phyloP scores from a whole-genome alignment of 2,797 vertebrate genomes.

The Chelonia mydas region DNA sequence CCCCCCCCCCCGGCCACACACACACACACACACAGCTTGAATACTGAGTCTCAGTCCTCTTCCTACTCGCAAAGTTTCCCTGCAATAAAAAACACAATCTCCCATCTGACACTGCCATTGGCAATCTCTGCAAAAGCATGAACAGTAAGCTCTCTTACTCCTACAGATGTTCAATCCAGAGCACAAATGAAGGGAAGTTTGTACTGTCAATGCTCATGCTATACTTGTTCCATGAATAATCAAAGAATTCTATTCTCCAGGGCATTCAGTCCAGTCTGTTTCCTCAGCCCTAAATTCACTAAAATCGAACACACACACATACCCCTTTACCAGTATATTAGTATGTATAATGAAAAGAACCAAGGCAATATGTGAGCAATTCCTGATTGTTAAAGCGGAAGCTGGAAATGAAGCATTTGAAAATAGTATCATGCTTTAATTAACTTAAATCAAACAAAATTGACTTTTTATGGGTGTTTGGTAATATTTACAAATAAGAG shows the following conservation, averaged over 20 bases:
- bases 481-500: conserved; percentile 46
- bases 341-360: background rate
- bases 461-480: conserved; percentile 24
- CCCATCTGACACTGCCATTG: background rate
- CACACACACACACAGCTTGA: background rate
- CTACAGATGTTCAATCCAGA: background rate
- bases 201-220: background rate
- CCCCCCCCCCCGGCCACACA: no score
- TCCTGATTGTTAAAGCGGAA: rapidly evolving
- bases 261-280: background rate
- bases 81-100: background rate
- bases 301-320: background rate
- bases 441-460: conserved; percentile 38
- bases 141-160: background rate
- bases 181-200: background rate
- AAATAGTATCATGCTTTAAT: conserved; percentile 45
- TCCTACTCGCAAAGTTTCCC: background rate
- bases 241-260: background rate
- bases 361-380: background rate
- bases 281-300: background rate
- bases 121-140: background rate
- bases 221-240: background rate
- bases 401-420: rapidly evolving
- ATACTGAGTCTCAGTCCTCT: background rate
- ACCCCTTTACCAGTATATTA: background rate